Percentiles rank a stretch among this genome's conserved stretches.
phyloP scores from a whole-genome alignment of 2,888 invertebrate genomes.

The Acrocera orbiculus region DNA sequence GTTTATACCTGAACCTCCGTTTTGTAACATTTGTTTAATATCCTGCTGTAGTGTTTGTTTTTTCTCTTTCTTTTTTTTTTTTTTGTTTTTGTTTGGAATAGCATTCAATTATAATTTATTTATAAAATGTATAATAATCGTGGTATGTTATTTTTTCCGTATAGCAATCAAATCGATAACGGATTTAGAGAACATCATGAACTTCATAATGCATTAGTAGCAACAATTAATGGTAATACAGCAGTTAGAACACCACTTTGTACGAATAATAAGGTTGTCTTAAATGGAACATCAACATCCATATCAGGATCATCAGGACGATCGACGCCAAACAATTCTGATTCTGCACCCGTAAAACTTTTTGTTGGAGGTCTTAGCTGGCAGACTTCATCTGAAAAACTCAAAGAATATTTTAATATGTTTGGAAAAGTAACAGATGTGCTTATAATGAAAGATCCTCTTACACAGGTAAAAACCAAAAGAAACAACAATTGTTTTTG shows the following conservation, averaged over 20 bases:
- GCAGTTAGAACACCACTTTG: conserved; percentile 17
- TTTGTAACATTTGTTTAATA: no score
- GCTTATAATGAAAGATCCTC: conserved; percentile 85
- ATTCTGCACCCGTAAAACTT: conserved; percentile 67
- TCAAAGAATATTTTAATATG: conserved; percentile 84
- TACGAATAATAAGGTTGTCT: conserved; percentile 20
- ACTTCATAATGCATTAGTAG: conserved; percentile 31
- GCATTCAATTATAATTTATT: no score
- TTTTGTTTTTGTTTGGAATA: no score
- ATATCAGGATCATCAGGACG: conserved; percentile 52
- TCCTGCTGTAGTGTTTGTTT: no score
- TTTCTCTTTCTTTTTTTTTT: no score
- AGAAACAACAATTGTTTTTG: no score
- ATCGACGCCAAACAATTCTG: conserved; percentile 50
- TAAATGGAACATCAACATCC: conserved; percentile 30
- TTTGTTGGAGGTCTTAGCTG: conserved; percentile 85
- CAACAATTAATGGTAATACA: conserved; percentile 33
- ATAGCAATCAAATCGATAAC: conserved; percentile 38
- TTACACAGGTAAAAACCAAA: conserved; percentile 68
- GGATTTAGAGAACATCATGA: conserved; percentile 29
- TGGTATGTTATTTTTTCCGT: conserved; percentile 21
- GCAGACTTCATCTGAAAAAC: conserved; percentile 84
- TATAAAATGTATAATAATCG: no score
- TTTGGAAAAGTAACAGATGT: conserved; percentile 83
- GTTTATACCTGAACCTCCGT: no score